Conservation (phyloP, 64 coral and sea anemone genomes). For the Montipora foliosa region DNA sequence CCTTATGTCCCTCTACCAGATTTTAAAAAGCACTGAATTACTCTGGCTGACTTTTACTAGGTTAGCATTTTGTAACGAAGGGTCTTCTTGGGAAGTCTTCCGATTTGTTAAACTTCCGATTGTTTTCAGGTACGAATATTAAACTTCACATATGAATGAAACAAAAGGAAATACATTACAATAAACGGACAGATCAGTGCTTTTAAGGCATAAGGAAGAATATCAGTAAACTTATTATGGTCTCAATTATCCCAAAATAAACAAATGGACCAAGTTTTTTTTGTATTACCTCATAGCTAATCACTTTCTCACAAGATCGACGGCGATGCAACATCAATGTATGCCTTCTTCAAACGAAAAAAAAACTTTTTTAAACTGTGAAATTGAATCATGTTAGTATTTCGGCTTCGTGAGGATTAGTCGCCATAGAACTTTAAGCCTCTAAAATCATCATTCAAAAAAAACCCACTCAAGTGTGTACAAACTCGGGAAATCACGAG, state of each 20-base stretch:
- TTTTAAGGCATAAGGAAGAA: background rate
- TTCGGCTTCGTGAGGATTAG: background rate
- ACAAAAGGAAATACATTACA: background rate
- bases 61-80: background rate
- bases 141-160: background rate
- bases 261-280: background rate
- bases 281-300: background rate
- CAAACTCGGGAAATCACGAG: constrained; percentile 6
- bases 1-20: too few species aligned
- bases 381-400: background rate
- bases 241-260: background rate
- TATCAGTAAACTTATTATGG: background rate
- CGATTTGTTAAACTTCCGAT: too few species aligned
- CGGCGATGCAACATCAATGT: background rate
- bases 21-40: background rate
- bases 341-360: background rate
- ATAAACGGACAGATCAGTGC: background rate
- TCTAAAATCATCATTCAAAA: background rate
- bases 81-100: background rate
- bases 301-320: background rate
- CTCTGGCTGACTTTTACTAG: background rate
- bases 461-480: constrained; percentile 13
- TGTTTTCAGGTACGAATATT: background rate
- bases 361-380: background rate
- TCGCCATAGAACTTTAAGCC: background rate